Percentiles rank a stretch among this genome's conserved stretches.
Evolutionary conservation across 2,888 invertebrate genomes (phyloP).

Genomic region (Rapana venosa): DNA sequence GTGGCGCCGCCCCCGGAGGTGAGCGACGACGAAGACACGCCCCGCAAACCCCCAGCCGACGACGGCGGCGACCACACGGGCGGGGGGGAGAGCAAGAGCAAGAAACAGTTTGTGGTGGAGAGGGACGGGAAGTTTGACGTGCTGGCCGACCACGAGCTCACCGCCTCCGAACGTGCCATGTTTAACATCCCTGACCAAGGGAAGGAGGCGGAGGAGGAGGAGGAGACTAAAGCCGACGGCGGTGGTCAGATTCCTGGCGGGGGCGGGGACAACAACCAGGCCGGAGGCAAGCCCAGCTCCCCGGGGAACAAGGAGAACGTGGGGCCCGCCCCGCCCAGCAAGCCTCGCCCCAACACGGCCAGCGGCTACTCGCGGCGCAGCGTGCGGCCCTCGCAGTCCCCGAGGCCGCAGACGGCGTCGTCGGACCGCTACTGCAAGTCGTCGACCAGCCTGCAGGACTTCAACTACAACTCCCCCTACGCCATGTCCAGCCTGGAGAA

Average conservation of each 20-base stretch:
- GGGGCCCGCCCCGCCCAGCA: conserved; percentile 39
- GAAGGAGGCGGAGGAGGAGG: not conserved
- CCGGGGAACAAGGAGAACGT: conserved; percentile 41
- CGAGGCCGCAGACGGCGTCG: conserved; percentile 67
- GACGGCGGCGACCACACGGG: conserved; percentile 16
- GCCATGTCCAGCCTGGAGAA: conserved; percentile 69
- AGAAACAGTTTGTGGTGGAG: conserved; percentile 74
- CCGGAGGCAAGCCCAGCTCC: conserved; percentile 27
- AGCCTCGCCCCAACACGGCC: conserved; percentile 66
- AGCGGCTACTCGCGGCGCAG: conserved; percentile 53
- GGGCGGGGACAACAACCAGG: conserved; percentile 30
- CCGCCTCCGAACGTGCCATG: conserved; percentile 58
- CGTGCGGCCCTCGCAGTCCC: conserved; percentile 53
- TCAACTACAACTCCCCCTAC: conserved; percentile 73
- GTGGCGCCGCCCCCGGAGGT: conserved; percentile 73
- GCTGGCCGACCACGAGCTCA: conserved; percentile 69
- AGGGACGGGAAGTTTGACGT: conserved; percentile 74
- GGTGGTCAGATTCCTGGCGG: conserved; percentile 2
- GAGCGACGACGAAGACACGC: conserved; percentile 50
- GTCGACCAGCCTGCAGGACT: conserved; percentile 54
- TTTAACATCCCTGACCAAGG: conserved; percentile 24
- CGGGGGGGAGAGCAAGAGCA: conserved; percentile 50
- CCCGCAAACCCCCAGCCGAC: not conserved
- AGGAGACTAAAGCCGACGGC: not conserved
- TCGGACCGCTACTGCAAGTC: conserved; percentile 27